A percentile compares a stretch with the other conserved stretches of the same genome.
Evolutionary conservation across 1,140 invertebrate species (phyloP).

Genomic region (Ceratina australensis): DNA sequence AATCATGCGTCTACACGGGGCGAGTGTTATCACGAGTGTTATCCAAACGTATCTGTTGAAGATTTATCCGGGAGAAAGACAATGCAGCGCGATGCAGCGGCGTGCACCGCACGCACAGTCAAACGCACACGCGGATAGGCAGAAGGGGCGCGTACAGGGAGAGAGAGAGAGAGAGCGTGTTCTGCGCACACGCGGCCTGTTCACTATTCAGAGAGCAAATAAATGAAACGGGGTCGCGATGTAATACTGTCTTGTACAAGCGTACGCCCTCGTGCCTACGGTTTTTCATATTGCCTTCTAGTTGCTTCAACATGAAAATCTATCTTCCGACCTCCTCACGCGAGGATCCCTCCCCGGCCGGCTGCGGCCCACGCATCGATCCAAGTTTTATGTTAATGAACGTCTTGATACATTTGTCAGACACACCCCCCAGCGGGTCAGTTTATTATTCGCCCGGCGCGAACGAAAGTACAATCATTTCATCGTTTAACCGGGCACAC

Average conservation of each 20-base stretch:
- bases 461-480: neutral
- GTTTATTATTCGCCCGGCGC: conserved; percentile 1
- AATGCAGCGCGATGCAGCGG: conserved; percentile 46
- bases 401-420: conserved; percentile 23
- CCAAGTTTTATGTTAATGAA: conserved; percentile 34
- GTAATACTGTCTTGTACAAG: conserved; percentile 51
- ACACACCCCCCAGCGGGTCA: too few relatives aligned
- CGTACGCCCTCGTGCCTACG: conserved; percentile 19
- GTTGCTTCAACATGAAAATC: conserved; percentile 46
- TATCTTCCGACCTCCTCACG: conserved; percentile 5
- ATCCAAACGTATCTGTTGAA: neutral
- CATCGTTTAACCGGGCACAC: too few relatives aligned
- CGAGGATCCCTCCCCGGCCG: too few relatives aligned
- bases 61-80: conserved; percentile 38
- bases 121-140: neutral
- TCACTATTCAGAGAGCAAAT: conserved; percentile 60
- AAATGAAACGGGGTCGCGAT: conserved; percentile 61
- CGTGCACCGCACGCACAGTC: neutral
- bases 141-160: neutral
- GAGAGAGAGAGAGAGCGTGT: neutral
- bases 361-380: neutral
- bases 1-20: neutral
- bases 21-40: neutral
- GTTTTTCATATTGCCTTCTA: conserved; percentile 54
- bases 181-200: conserved; percentile 8